Evolutionary conservation across 30 jellyfish, hydroid and myxozoan genomes (phyloP), one percentile per base, ranked within the genome.

Genomic region (Cassiopea andromeda): DNA sequence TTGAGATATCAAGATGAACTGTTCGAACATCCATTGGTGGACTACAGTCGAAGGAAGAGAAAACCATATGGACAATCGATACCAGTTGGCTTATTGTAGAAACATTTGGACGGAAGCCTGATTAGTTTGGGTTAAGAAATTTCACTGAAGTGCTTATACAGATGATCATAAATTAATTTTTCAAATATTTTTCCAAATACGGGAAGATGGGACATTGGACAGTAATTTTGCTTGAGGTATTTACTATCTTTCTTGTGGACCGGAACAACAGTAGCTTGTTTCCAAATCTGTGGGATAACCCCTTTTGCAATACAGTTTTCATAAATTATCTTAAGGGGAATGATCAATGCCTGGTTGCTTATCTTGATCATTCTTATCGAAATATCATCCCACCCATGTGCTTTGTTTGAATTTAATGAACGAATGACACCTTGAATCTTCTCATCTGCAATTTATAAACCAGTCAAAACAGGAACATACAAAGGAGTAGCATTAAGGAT

Each of bases 371-470:
- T 89, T 49, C 75, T 69, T 16, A 89, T 60, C 47, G 92, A 89
- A 60, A 67, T 89, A 50, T 89, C 92, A 73, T 70, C 96, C 91
- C 88, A 81, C 60, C 96, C 96, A n/a, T 68, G 96, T 48, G 81
- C 81, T 72, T 72, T 27, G 17, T 27, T 72, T 27, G 81, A 49
- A 72, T 72, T 80, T 43, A 80, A 54, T 66, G 79, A 80, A 48
- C 49, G n/a, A n/a, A 80, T 82, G n/a, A 69, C 70, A 58, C 1
- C 48, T 71, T 8, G 83, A 19, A 61, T 82, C 57, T 82, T 82
- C 70, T 48, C 48, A 48, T 38, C 77, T 16, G 78, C 18, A 47
- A 61, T 58, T 19, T 43, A 8, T 17, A 50, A 68, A 58, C 66
- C 50, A 61, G 50, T 84, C 71, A 48, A 8, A 50, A 80, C 96